A percentile compares a stretch with the other conserved stretches of the same genome.
These are phyloP conservation scores for Isotomurus palustris DNA, from an alignment of 2,888 invertebrate genomes.

Conservation along the genomic window DNA sequence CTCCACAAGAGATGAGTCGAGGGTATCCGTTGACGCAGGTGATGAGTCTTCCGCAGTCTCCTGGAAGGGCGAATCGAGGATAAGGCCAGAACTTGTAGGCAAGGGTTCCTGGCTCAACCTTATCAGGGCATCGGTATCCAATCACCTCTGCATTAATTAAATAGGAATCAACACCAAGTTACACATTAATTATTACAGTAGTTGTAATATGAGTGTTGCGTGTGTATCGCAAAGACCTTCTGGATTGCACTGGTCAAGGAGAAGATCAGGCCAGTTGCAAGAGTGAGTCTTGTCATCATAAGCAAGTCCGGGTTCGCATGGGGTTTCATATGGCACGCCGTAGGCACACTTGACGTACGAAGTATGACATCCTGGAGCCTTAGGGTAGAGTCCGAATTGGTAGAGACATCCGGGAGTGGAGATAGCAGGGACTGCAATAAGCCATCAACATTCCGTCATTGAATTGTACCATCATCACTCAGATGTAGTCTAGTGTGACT, in stretches of 20 bases:
- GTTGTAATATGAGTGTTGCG: no score
- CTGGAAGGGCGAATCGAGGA: conserved; percentile 82
- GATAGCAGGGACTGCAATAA: conserved; percentile 64
- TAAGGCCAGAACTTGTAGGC: conserved; percentile 88
- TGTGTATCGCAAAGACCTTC: conserved; percentile 60
- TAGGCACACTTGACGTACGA: conserved; percentile 80
- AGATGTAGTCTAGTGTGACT: not conserved
- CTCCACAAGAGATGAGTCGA: conserved; percentile 78
- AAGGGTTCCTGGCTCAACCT: conserved; percentile 71
- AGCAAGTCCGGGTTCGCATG: conserved; percentile 80
- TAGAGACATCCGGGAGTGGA: conserved; percentile 79
- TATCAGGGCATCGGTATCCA: conserved; percentile 85
- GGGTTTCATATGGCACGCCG: conserved; percentile 72
- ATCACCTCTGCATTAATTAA: conserved; percentile 69
- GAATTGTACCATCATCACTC: not conserved
- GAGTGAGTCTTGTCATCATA: conserved; percentile 82
- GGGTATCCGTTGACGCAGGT: conserved; percentile 88
- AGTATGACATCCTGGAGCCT: conserved; percentile 71
- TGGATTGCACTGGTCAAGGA: conserved; percentile 80
- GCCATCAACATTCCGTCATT: not conserved
- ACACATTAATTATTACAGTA: conserved; percentile 10
- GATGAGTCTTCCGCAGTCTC: conserved; percentile 79
- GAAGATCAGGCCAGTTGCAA: conserved; percentile 91
- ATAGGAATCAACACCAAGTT: conserved; percentile 12
- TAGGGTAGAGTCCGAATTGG: conserved; percentile 83